Conservation (phyloP, 2,113 vertebrate genomes). For the Camelus dromedarius region DNA sequence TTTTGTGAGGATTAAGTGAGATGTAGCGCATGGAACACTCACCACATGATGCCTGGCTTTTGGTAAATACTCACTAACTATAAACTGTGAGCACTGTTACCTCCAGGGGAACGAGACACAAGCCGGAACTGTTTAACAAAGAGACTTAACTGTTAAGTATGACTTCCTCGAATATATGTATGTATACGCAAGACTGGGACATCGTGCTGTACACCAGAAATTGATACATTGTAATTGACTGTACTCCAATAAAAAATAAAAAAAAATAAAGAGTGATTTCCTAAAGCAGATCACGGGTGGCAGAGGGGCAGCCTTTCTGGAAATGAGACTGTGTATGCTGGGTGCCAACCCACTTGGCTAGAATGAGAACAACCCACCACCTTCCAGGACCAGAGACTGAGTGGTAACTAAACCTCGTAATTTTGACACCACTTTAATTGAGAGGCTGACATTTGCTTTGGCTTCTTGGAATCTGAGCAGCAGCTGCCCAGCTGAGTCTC, state of each 20-base stretch:
- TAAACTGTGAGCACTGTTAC: background rate
- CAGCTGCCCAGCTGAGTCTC: background rate
- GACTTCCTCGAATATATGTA: background rate
- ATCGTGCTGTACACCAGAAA: no score
- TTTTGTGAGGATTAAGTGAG: background rate
- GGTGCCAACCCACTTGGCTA: background rate
- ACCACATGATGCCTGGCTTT: background rate
- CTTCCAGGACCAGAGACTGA: background rate
- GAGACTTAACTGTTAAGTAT: background rate
- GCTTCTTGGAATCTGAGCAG: background rate
- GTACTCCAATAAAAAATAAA: no score
- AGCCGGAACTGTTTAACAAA: background rate
- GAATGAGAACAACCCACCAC: background rate
- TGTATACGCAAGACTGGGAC: no score
- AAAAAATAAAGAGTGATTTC: background rate
- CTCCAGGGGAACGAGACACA: background rate
- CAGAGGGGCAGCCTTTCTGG: background rate
- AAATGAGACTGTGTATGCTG: background rate
- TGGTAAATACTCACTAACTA: background rate
- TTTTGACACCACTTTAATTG: background rate
- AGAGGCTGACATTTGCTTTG: background rate
- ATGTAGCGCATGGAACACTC: background rate
- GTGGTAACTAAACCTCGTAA: background rate
- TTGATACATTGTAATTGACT: no score
- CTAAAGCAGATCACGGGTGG: background rate